A percentile compares a stretch with the other conserved stretches of the same genome.
Evolutionary conservation across 2,888 invertebrate genomes (phyloP).

Genomic region (Metalampra italica): DNA sequence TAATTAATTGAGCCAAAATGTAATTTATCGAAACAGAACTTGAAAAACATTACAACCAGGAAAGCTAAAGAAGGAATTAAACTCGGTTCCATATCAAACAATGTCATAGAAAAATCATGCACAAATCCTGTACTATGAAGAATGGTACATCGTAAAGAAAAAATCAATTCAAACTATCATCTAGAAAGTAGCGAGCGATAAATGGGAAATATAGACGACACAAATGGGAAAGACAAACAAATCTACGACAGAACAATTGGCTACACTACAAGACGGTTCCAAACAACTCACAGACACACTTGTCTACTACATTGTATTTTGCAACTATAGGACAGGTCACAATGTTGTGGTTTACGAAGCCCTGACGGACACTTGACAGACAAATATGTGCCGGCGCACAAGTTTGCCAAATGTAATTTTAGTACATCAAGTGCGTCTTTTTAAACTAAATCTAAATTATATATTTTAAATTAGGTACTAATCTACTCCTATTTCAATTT

Average conservation of each 20-base stretch:
- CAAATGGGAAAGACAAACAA: conserved; percentile 45
- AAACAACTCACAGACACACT: conserved; percentile 52
- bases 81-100: conserved; percentile 1
- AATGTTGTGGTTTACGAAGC: conserved; percentile 68
- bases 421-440: conserved; percentile 58
- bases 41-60: conserved; percentile 22
- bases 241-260: conserved; percentile 46
- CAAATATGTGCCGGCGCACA: conserved; percentile 55
- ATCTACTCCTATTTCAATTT: conserved; percentile 33
- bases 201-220: conserved; percentile 39
- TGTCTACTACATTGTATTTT: conserved; percentile 62
- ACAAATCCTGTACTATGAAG: conserved; percentile 25
- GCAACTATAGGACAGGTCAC: conserved; percentile 77
- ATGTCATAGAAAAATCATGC: conserved; percentile 23
- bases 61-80: conserved; percentile 25
- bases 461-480: conserved; percentile 39
- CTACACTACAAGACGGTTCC: conserved; percentile 50
- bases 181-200: conserved; percentile 32
- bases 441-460: conserved; percentile 48
- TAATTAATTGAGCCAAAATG: conserved; percentile 71
- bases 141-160: conserved; percentile 23
- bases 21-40: conserved; percentile 53
- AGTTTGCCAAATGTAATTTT: conserved; percentile 46
- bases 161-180: conserved; percentile 28
- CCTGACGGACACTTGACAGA: conserved; percentile 53